phyloP scores from a whole-genome alignment of 2,797 vertebrate genomes.

The Prionace glauca region DNA sequence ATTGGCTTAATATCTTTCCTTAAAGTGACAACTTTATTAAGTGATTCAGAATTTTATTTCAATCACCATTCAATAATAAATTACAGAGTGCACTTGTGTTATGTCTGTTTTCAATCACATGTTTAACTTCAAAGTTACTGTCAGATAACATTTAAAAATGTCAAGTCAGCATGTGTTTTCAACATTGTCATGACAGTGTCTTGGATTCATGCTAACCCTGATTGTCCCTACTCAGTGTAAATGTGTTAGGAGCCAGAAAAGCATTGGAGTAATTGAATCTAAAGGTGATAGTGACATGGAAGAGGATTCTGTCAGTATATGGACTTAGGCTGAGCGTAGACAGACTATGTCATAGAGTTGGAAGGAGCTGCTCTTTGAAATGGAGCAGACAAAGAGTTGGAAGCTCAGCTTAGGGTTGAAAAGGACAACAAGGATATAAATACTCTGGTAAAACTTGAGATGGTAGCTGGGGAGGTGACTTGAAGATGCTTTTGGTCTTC shows the following conservation, averaged over 20 bases:
- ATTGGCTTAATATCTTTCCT: not conserved
- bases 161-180: not conserved
- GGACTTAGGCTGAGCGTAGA: not conserved
- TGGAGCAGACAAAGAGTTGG: not conserved
- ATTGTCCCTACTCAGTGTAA: too few species aligned
- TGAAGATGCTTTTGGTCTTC: not conserved
- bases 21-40: not conserved
- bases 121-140: not conserved
- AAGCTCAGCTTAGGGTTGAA: not conserved
- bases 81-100: not conserved
- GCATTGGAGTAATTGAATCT: not conserved
- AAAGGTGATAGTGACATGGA: not conserved
- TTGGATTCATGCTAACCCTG: not conserved
- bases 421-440: not conserved
- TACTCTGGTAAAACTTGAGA: not conserved
- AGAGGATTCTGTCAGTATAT: not conserved
- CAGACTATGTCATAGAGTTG: not conserved
- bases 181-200: not conserved
- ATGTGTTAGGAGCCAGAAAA: not conserved
- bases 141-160: not conserved
- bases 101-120: not conserved
- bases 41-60: not conserved
- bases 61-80: not conserved
- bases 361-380: not conserved
- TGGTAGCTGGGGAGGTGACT: not conserved